A percentile compares a stretch with the other conserved stretches of the same genome.
These are phyloP conservation scores for Auanema freiburgensis DNA, from an alignment of 2,888 invertebrate species.

Conservation along the genomic window DNA sequence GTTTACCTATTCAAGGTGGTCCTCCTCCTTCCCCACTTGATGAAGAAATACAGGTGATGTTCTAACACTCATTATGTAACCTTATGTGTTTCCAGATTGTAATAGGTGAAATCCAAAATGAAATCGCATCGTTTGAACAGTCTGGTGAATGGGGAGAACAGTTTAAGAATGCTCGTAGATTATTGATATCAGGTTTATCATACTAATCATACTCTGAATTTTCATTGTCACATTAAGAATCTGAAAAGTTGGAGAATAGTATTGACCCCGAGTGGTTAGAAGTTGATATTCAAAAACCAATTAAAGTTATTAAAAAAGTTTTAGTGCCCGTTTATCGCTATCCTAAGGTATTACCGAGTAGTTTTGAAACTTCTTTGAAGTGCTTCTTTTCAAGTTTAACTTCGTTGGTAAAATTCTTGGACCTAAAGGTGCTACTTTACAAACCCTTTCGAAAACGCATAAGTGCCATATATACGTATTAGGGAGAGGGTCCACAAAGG, in stretches of 20 bases:
- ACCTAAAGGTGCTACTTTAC: constrained; percentile 62
- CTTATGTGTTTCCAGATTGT: constrained; percentile 38
- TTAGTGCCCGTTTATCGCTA: constrained; percentile 62
- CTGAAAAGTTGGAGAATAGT: constrained; percentile 54
- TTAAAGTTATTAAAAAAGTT: constrained; percentile 61
- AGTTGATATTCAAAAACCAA: constrained; percentile 62
- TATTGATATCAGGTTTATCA: constrained; percentile 46
- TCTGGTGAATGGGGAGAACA: constrained; percentile 58
- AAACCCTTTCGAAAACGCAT: constrained; percentile 58
- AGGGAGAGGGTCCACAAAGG: constrained; percentile 63
- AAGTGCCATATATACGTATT: constrained; percentile 64
- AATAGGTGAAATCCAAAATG: constrained; percentile 57
- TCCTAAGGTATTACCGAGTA: constrained; percentile 46
- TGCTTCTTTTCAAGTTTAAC: constrained; percentile 50
- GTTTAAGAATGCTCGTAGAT: constrained; percentile 58
- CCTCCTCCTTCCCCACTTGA: constrained; percentile 46
- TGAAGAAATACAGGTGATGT: constrained; percentile 52
- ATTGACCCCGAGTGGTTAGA: constrained; percentile 64
- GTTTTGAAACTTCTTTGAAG: neutral
- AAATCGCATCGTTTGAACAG: constrained; percentile 50
- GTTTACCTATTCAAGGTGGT: neutral
- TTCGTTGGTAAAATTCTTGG: constrained; percentile 64
- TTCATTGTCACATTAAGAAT: constrained; percentile 42
- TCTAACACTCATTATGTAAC: neutral
- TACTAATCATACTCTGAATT: neutral